Evolutionary conservation across 1,140 invertebrate genomes (phyloP), one percentile per base, ranked within the genome.

Genomic region (Mylabris phalerata): DNA sequence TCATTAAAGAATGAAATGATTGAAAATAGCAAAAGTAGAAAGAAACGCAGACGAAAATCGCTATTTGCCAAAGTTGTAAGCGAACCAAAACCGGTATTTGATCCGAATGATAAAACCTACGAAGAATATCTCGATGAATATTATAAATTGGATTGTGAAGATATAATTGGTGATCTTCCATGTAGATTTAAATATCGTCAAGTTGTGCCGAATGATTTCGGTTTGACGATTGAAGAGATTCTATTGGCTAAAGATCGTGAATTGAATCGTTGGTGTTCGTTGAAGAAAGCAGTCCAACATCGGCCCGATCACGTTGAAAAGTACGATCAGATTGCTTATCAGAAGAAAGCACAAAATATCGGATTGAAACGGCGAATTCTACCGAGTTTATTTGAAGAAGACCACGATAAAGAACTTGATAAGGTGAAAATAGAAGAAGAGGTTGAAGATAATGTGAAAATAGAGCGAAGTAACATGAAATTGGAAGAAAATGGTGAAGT

Each of bases 181-280:
- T 96, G 93, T 65, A 81, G 92, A 68, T 98, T 97, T 74, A 95
- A 95, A 71, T 98, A 98, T 71, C 82, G 93, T 42, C 81, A 90
- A 72, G 92, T 94, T 3, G 78, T 86, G 24, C 84, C 93, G 0
- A 98, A 98, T 77, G 83, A 89, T 75, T 98, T 89, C 78, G 96
- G 96, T 2, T 77, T 98, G n/a, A 84, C 84, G 26, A 78, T 88
- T 52, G 92, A 95, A 69, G 95, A 94, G 89, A 93, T 99, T 71
- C 78, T 98, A 57, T 75, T 83, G 67, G 91, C 93, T 40, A 87
- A 93, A 71, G 94, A 98, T 70, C 88, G 85, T 67, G 95, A 98
- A 76, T 77, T 99, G 3, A 98, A 98, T 70, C 83, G 84, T 62
- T 98, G 96, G 96, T 92, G 87, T 68, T 91, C 94, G 1, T 73